phyloP scores from a whole-genome alignment of 2,888 invertebrate species.

The Dicyrtomina minuta region DNA sequence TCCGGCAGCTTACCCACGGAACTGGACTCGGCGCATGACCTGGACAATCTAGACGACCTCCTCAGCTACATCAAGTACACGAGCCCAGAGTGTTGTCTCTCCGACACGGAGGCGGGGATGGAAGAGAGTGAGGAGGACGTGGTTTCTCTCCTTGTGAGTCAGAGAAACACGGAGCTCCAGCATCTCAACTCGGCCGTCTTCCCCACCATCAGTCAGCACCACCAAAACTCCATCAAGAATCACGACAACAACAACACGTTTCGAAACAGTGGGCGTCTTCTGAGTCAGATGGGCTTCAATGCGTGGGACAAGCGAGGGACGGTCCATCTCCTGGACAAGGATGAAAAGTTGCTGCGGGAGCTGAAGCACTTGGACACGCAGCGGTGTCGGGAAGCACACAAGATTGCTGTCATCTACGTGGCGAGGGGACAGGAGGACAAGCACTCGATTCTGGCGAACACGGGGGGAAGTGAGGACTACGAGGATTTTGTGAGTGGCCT shows the following conservation, averaged over 20 bases:
- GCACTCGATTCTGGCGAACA: conserved; percentile 86
- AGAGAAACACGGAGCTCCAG: conserved; percentile 79
- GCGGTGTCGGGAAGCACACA: conserved; percentile 90
- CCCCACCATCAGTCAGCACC: not conserved
- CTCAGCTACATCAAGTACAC: conserved; percentile 87
- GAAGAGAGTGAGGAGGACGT: conserved; percentile 78
- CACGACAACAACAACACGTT: conserved; percentile 59
- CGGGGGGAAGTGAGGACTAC: conserved; percentile 87
- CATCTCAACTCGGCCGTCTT: conserved; percentile 60
- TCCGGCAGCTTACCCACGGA: conserved; percentile 76
- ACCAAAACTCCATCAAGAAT: conserved; percentile 7
- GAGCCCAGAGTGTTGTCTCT: conserved; percentile 81
- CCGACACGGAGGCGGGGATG: conserved; percentile 72
- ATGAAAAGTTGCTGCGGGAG: conserved; percentile 85
- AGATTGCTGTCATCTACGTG: conserved; percentile 96
- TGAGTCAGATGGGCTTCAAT: conserved; percentile 85
- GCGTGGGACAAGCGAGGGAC: conserved; percentile 85
- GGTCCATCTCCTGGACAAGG: conserved; percentile 81
- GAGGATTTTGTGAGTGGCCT: conserved; percentile 77
- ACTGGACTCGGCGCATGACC: conserved; percentile 77
- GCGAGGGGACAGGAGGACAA: conserved; percentile 95
- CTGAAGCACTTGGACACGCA: conserved; percentile 90
- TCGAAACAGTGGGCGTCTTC: conserved; percentile 81
- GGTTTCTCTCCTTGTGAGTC: conserved; percentile 79
- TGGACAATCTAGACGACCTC: conserved; percentile 91